Base-by-base conservation (phyloP, 2,888 invertebrate species). In the Drosophila buzzatii region DNA sequence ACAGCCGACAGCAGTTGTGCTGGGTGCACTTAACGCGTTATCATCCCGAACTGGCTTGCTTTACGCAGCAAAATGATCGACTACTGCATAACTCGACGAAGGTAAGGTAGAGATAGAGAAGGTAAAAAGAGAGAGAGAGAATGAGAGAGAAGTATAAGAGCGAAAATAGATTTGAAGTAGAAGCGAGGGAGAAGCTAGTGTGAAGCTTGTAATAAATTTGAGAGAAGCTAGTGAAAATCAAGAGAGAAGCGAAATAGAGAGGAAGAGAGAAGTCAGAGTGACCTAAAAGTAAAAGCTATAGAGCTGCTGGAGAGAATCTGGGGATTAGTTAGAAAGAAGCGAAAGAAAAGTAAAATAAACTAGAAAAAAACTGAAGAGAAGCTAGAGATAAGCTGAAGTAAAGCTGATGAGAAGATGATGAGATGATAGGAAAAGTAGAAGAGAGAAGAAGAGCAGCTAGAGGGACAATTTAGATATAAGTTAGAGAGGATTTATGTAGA, bases 1-100 rank as follows among this genome's bases (percentile, higher is more conserved):
- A 6, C 4, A 35, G 23, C 1, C 45, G 73, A 27, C 14, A 39
- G 12, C 47, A 63, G 44, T 9, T 67, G 12, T 59, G 45, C 10
- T 61, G 73, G 49, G 60, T 79, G 16, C 53, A 51, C 7, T 64
- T 83, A 72, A 62, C 39, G 14, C 39, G 45, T 16, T 83, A 64
- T 67, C 45, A 31, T 1, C 79, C 84, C 0, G 71, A 86, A 47
- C 42, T 60, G 47, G 70, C 76, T n/a, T 71, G 84, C 14, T 83
- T 81, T 14, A 62, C 76, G 0, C 53, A 70, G 3, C 45, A 31
- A 8, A 55, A 35, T 8, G 53, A 76, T 47, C 66, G 44, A 18
- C 14, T 70, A 33, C 41, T 85, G 60, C 80, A 86, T 52, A 74
- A 53, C 31, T n/a, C 67, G 16, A 61, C 77, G 1, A 82, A 73